Base-by-base conservation (phyloP, 2,888 invertebrate species). In the Holacanthella duospinosa region DNA sequence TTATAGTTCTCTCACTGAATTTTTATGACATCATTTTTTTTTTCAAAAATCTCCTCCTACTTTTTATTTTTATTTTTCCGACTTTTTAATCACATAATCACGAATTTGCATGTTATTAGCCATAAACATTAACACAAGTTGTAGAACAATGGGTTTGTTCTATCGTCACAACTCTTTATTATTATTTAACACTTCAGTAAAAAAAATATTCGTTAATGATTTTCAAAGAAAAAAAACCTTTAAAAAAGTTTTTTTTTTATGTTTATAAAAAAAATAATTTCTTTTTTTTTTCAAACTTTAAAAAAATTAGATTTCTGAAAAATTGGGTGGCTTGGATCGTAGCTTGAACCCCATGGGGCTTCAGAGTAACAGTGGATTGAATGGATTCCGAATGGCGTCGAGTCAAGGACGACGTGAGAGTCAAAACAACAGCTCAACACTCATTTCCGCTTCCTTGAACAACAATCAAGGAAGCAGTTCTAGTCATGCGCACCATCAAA, bases 381-480 rank as follows among this genome's bases (percentile, higher is more conserved):
- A 36, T 16, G 36, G 36, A 36, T 36, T 36, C 16, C 6, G 36
- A 36, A 36, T 36, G 36, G 16, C 36, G 36, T 36, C 36, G 16
- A 36, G 16, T 36, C 36, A 36, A 36, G 36, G 36, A 12, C 36
- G 36, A 6, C 36, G 36, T 36, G 36, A 36, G 16, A 36, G 36
- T 36, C 36, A 36, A 12, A 36, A 36, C 16, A 36, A 36, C 16
- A 36, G 36, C 16, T 48, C 48, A n/a, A 4, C 48, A 9, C 48
- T 48, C 19, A 48, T 48, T 21, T 48, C 48, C 6, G 48, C 48
- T 48, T 48, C 48, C 12, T n/a, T 48, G 48, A 21, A 9, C 21
- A 48, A 48, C 48, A 9, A 48, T 36, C 36, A 36, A 24, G 68
- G 66, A 44, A 58, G 58, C 44, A 61, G 59, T 29, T 27, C 65